phyloP scores from a whole-genome alignment of 1,140 invertebrate genomes.

The Pogonus chalceus region DNA sequence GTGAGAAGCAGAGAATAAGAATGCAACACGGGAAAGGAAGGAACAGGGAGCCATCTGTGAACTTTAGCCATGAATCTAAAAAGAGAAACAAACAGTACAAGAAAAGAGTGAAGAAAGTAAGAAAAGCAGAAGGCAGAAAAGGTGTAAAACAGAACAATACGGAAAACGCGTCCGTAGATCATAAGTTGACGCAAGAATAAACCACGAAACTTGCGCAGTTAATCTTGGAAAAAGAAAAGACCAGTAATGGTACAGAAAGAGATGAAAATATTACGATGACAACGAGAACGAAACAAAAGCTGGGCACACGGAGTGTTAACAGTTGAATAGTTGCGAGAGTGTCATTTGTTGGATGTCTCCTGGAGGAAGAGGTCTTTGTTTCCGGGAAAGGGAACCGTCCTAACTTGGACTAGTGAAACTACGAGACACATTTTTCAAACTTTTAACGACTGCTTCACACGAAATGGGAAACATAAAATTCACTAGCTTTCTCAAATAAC shows the following conservation, averaged over 20 bases:
- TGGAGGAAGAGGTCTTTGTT: background rate
- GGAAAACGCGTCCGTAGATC: background rate
- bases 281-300: constrained; percentile 6
- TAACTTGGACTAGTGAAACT: background rate
- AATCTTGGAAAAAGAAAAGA: background rate
- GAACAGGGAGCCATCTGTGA: too few relatives aligned
- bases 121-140: background rate
- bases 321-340: constrained; percentile 1
- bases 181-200: constrained; percentile 2
- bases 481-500: too few relatives aligned
- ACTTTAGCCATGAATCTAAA: background rate
- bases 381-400: background rate
- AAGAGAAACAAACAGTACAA: background rate
- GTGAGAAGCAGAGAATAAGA: too few relatives aligned
- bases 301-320: background rate
- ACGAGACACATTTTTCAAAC: constrained; percentile 6
- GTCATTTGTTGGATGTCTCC: constrained; percentile 3
- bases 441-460: constrained; percentile 1
- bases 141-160: background rate
- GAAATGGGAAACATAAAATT: background rate
- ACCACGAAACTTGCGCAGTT: constrained; percentile 5
- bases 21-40: too few relatives aligned
- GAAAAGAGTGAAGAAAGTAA: background rate
- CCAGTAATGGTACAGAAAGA: background rate
- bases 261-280: background rate